Percentiles rank a stretch among this genome's conserved stretches.
Evolutionary conservation across 2,113 vertebrate genomes (phyloP).

Genomic region (Ciconia stormi): DNA sequence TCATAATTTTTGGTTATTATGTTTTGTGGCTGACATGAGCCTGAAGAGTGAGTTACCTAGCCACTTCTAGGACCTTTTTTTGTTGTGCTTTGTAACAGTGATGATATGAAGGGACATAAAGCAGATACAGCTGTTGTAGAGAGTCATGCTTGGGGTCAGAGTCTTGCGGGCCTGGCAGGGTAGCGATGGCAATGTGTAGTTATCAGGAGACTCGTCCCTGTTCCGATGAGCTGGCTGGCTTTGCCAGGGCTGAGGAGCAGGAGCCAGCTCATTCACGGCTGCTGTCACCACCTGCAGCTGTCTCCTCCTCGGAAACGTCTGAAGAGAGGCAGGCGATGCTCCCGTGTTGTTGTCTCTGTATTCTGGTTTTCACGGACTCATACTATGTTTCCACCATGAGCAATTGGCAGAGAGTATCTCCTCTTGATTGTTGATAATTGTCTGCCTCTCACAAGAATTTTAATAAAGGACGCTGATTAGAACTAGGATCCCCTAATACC

Average conservation of each 20-base stretch:
- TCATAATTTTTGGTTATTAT: not conserved
- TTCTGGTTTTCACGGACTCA: not conserved
- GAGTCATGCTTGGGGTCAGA: not conserved
- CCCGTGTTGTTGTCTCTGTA: accelerated
- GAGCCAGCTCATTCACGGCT: accelerated
- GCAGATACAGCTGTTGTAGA: not conserved
- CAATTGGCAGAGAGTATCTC: not conserved
- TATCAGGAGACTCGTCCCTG: not conserved
- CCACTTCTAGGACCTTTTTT: not conserved
- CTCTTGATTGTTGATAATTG: not conserved
- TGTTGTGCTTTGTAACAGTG: not conserved
- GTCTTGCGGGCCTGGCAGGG: not conserved
- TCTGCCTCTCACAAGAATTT: slow-evolving; percentile 1
- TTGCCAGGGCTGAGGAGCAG: not conserved
- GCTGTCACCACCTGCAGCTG: not conserved
- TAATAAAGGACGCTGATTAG: not conserved
- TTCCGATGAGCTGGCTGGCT: not conserved
- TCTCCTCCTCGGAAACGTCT: not conserved
- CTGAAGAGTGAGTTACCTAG: not conserved
- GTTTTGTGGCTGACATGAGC: not conserved
- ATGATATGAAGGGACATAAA: accelerated
- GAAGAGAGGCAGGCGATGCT: not conserved
- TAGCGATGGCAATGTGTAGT: not conserved
- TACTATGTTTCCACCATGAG: not conserved
- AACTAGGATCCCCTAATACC: slow-evolving; percentile 17